A percentile compares a stretch with the other conserved stretches of the same genome.
Evolutionary conservation across 2,797 vertebrate species (phyloP).

Genomic region (Hafferia zeledoni): DNA sequence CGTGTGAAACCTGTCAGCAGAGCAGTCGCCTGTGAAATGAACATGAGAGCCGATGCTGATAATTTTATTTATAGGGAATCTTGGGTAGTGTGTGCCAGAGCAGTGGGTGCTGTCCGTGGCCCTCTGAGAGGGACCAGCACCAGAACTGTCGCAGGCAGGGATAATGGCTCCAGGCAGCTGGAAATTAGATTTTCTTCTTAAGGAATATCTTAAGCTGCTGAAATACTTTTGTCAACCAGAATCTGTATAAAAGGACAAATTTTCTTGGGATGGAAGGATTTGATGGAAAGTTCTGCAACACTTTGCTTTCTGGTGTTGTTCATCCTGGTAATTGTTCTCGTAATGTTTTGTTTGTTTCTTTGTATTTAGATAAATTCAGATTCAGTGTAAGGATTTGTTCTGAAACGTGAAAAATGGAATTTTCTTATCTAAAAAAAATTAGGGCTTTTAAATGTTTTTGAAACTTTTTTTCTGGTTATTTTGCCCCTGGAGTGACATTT

Average conservation of each 20-base stretch:
- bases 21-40: constrained; percentile 85
- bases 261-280: neutral
- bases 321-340: neutral
- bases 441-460: neutral
- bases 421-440: neutral
- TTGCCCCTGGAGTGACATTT: neutral
- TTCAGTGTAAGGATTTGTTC: neutral
- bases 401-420: neutral
- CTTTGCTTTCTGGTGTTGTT: neutral
- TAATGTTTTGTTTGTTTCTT: neutral
- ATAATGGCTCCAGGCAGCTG: neutral
- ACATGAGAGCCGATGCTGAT: constrained; percentile 56
- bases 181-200: neutral
- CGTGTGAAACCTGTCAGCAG: constrained; percentile 77
- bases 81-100: constrained; percentile 3
- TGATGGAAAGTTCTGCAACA: neutral
- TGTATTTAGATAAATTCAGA: neutral
- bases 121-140: fast-evolving
- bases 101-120: neutral
- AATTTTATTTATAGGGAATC: constrained; percentile 75
- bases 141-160: neutral
- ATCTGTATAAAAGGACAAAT: neutral
- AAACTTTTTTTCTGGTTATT: neutral
- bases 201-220: neutral
- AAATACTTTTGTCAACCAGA: neutral